These are phyloP conservation scores for Euphonia xanthogaster DNA, from an alignment of 2,797 vertebrate genomes.

Conservation along the genomic window DNA sequence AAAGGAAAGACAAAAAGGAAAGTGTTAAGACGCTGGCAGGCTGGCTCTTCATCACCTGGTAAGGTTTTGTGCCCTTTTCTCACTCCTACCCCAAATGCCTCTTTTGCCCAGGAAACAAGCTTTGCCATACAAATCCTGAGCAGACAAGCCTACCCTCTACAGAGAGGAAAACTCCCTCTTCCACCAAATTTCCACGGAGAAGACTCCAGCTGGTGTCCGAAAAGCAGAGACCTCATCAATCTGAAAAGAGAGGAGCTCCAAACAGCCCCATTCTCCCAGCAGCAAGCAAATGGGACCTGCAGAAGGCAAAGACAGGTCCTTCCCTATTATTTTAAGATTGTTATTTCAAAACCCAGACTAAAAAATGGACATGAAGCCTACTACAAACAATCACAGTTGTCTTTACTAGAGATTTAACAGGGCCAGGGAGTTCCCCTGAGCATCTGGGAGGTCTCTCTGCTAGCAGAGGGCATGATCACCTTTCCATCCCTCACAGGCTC, in stretches of 20 bases:
- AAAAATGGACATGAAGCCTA: not conserved
- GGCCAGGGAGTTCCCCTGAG: not conserved
- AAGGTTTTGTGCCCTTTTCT: not conserved
- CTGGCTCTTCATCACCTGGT: not conserved
- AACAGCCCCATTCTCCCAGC: not conserved
- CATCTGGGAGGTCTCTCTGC: not conserved
- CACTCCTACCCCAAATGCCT: not conserved
- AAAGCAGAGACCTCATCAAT: not conserved
- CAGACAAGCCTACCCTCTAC: not conserved
- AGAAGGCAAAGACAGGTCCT: not conserved
- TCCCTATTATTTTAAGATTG: not conserved
- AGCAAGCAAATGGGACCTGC: not conserved
- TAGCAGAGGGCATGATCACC: not conserved
- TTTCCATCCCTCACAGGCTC: not conserved
- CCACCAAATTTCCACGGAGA: not conserved
- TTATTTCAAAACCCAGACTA: not conserved
- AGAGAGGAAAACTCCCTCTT: not conserved
- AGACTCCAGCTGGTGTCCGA: not conserved
- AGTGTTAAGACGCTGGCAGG: not conserved
- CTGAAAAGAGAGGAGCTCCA: not conserved
- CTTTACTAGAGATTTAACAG: not conserved
- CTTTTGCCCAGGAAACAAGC: conserved; percentile 15
- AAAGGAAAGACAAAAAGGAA: not conserved
- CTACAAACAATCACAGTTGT: not conserved
- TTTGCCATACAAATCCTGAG: not conserved